Conservation (phyloP, 1,140 invertebrate species). For the Drosophila carrolli region DNA sequence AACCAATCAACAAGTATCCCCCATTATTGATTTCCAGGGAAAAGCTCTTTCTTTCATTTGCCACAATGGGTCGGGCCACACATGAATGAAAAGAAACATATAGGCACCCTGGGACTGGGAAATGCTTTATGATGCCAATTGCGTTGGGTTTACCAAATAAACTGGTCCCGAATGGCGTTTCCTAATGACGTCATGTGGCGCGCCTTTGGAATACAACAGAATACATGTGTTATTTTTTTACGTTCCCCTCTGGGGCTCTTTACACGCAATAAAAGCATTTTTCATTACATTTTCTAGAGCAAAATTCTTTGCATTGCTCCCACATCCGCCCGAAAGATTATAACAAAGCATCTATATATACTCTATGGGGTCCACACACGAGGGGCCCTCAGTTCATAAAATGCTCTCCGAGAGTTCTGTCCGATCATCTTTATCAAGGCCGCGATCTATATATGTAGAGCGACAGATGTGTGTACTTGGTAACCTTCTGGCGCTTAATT, state of each 20-base stretch:
- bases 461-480: constrained; percentile 31
- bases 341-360: constrained; percentile 50
- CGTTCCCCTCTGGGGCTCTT: constrained; percentile 31
- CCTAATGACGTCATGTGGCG: constrained; percentile 70
- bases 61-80: constrained; percentile 34
- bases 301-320: constrained; percentile 70
- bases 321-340: constrained; percentile 61
- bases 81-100: constrained; percentile 56
- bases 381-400: constrained; percentile 59
- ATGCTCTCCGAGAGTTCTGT: constrained; percentile 39
- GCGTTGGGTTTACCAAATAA: constrained; percentile 52
- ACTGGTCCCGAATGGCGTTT: constrained; percentile 38
- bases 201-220: constrained; percentile 45
- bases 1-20: constrained; percentile 70
- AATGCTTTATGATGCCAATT: constrained; percentile 26
- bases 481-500: constrained; percentile 41
- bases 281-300: constrained; percentile 59
- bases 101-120: constrained; percentile 22
- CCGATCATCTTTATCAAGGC: constrained; percentile 76
- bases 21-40: constrained; percentile 65
- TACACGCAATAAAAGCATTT: constrained; percentile 71
- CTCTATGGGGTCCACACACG: constrained; percentile 24
- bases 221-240: constrained; percentile 16
- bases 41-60: constrained; percentile 44
- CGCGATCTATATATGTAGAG: constrained; percentile 44